These are phyloP conservation scores for Ephydatia muelleri DNA, from an alignment of 37 sponge, comb jelly and placozoan genomes.

Conservation along the genomic window DNA sequence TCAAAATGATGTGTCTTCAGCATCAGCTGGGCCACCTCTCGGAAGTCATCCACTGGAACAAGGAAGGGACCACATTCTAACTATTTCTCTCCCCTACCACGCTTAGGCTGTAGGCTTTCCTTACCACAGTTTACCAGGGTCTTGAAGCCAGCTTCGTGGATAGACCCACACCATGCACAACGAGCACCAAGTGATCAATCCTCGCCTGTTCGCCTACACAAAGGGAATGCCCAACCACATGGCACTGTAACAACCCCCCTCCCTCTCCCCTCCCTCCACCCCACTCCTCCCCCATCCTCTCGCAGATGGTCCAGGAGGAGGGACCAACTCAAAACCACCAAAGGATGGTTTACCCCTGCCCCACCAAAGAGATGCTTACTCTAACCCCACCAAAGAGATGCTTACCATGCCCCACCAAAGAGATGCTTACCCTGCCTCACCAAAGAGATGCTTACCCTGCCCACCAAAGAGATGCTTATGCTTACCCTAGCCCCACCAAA, in stretches of 20 bases:
- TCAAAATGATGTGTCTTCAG: conserved; percentile 71
- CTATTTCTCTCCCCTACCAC: not conserved
- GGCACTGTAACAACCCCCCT: too few species aligned
- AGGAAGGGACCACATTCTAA: too few species aligned
- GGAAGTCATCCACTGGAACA: conserved; percentile 89
- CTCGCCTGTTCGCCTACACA: conserved; percentile 77
- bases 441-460: conserved; percentile 55
- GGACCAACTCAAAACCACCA: too few species aligned
- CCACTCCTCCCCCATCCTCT: too few species aligned
- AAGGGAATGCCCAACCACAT: too few species aligned
- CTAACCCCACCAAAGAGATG: too few species aligned
- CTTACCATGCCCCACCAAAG: not conserved
- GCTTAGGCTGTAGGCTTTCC: not conserved
- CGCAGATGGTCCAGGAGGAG: too few species aligned
- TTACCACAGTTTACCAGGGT: conserved; percentile 86
- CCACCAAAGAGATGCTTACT: too few species aligned
- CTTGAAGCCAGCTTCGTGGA: conserved; percentile 75
- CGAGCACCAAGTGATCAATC: conserved; percentile 94
- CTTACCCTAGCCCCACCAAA: too few species aligned
- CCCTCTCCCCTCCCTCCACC: too few species aligned
- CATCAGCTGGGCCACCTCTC: conserved; percentile 83
- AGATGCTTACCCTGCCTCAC: not conserved
- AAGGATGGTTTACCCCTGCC: too few species aligned
- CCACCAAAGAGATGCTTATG: too few species aligned
- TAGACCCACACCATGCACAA: conserved; percentile 91